Conservation (phyloP, 2,888 invertebrate genomes). For the Hirtodrosophila duncani region DNA sequence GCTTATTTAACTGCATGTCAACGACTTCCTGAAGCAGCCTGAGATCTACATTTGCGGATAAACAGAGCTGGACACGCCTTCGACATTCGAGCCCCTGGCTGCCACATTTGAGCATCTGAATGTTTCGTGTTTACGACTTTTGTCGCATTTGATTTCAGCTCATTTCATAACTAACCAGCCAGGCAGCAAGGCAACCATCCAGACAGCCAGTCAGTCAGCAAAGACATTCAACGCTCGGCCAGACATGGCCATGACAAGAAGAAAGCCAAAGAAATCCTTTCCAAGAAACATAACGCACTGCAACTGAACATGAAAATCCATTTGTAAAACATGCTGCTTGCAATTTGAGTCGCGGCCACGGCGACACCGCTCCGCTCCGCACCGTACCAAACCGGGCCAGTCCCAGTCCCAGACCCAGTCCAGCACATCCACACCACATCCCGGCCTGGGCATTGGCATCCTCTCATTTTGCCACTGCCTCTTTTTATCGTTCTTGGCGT, state of each 20-base stretch:
- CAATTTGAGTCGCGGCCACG: slow-evolving; percentile 22
- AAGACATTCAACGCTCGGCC: slow-evolving; percentile 10
- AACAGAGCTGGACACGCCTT: not conserved
- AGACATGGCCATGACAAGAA: slow-evolving; percentile 67
- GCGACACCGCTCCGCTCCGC: not conserved
- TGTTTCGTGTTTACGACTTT: slow-evolving; percentile 52
- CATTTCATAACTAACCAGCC: slow-evolving; percentile 39
- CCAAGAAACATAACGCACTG: slow-evolving; percentile 69
- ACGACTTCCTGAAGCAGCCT: slow-evolving; percentile 43
- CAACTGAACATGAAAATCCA: slow-evolving; percentile 67
- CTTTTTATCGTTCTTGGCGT: slow-evolving; percentile 13
- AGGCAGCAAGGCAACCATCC: slow-evolving; percentile 8
- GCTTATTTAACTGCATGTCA: slow-evolving; percentile 20
- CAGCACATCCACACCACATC: too few species aligned
- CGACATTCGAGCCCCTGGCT: slow-evolving; percentile 8
- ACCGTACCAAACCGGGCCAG: not conserved
- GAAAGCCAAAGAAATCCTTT: slow-evolving; percentile 64
- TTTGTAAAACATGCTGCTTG: slow-evolving; percentile 63
- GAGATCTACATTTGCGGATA: not conserved
- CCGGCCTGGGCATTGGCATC: slow-evolving; percentile 23
- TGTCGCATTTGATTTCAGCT: slow-evolving; percentile 50
- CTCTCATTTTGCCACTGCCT: slow-evolving; percentile 6
- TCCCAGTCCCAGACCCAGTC: slow-evolving; percentile 26
- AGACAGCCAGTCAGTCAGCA: not conserved
- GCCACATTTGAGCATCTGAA: slow-evolving; percentile 62